These are phyloP conservation scores for Eupithecia subfuscata DNA, from an alignment of 2,888 invertebrate species.

Conservation along the genomic window DNA sequence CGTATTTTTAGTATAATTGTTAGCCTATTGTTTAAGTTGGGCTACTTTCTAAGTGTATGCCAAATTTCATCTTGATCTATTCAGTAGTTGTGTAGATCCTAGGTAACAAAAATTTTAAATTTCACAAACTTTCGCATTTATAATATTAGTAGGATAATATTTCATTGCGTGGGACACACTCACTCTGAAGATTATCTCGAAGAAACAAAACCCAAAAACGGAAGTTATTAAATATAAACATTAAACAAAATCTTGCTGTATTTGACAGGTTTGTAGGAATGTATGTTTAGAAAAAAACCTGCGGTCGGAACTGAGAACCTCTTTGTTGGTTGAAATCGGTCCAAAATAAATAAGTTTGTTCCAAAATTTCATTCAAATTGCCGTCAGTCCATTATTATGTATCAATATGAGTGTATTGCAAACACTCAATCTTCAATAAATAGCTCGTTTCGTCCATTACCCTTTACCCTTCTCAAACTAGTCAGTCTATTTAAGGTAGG, in stretches of 20 bases:
- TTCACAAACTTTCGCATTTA: no score
- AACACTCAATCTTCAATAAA: slow-evolving; percentile 34
- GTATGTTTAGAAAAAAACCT: neutral
- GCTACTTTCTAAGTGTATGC: no score
- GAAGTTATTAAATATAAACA: neutral
- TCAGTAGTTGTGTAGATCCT: no score
- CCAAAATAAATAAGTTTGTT: neutral
- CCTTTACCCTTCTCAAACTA: slow-evolving; percentile 25
- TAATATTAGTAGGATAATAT: no score
- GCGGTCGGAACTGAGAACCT: neutral
- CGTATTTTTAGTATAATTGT: no score
- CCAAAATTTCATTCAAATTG: neutral
- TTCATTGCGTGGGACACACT: neutral
- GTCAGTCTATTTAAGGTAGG: slow-evolving; percentile 20
- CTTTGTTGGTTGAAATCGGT: neutral
- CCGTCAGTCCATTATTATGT: neutral
- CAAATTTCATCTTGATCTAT: no score
- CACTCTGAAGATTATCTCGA: neutral
- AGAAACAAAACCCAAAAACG: neutral
- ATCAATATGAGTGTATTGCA: slow-evolving; percentile 23
- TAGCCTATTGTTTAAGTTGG: no score
- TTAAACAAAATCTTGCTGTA: neutral
- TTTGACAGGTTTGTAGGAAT: neutral
- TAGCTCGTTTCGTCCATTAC: slow-evolving; percentile 19
- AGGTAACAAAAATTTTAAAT: no score